A percentile compares a stretch with the other conserved stretches of the same genome.
Conservation (phyloP, 2,797 vertebrate species). For the Setipinna tenuifilis region DNA sequence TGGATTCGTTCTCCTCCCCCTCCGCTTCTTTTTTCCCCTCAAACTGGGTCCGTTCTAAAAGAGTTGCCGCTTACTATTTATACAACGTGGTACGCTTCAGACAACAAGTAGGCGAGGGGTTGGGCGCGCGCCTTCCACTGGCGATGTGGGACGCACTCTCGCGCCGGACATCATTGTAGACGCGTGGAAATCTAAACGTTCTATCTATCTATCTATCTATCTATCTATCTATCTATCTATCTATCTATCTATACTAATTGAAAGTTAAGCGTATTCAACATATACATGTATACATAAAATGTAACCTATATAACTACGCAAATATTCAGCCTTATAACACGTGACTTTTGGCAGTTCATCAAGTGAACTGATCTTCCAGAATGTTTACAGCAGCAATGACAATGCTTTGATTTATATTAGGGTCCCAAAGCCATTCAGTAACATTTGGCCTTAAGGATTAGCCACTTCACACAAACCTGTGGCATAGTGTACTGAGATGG, state of each 20-base stretch:
- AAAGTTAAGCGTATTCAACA: neutral
- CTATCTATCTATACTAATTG: neutral
- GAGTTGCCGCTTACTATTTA: constrained; percentile 48
- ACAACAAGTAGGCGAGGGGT: constrained; percentile 54
- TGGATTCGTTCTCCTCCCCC: constrained; percentile 49
- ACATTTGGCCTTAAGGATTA: neutral
- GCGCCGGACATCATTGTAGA: neutral
- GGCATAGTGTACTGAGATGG: neutral
- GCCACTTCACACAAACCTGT: constrained; percentile 24
- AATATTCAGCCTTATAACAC: neutral
- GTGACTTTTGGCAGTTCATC: neutral
- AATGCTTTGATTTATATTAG: neutral
- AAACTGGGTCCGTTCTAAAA: constrained; percentile 35
- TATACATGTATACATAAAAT: neutral
- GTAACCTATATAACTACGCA: neutral
- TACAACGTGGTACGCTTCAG: constrained; percentile 49
- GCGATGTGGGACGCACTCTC: constrained; percentile 34
- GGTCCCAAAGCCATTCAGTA: neutral
- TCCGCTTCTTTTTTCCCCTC: neutral
- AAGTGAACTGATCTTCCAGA: neutral
- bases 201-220: neutral
- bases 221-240: neutral
- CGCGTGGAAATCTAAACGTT: neutral
- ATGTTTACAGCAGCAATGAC: neutral
- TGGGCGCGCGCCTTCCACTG: constrained; percentile 58